A percentile compares a stretch with the other conserved stretches of the same genome.
Conservation (phyloP, 2,113 vertebrate genomes). For the Entelurus aequoreus region DNA sequence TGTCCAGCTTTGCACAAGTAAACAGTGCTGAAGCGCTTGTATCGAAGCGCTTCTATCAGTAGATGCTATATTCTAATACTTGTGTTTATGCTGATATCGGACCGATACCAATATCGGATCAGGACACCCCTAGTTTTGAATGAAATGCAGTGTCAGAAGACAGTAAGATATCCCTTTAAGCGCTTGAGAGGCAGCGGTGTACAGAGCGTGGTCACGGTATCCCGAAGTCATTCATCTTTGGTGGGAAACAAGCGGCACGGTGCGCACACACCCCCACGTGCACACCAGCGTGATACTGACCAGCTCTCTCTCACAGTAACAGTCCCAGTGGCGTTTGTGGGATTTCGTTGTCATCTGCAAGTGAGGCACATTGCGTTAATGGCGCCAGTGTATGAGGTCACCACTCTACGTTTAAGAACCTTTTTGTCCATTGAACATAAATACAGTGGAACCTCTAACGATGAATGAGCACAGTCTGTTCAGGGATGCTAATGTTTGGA, state of each 20-base stretch:
- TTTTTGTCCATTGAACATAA: too few relatives aligned
- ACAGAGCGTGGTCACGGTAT: constrained; percentile 12
- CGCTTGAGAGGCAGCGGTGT: neutral
- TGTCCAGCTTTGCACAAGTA: too few relatives aligned
- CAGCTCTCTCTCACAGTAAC: constrained; percentile 91
- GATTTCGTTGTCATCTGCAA: constrained; percentile 96
- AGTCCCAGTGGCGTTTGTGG: constrained; percentile 91
- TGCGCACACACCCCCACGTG: constrained; percentile 37
- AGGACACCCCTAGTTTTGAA: too few relatives aligned
- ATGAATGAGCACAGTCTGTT: neutral
- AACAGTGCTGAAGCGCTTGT: too few relatives aligned
- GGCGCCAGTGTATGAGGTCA: neutral
- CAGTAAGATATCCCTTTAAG: constrained; percentile 46
- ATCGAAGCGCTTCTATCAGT: too few relatives aligned
- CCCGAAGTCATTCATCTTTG: constrained; percentile 17
- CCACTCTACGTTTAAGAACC: too few relatives aligned
- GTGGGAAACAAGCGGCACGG: constrained; percentile 1
- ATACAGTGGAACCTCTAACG: neutral
- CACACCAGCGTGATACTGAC: constrained; percentile 79
- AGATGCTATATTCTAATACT: too few relatives aligned
- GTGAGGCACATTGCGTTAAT: constrained; percentile 78
- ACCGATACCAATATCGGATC: too few relatives aligned
- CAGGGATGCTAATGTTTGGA: neutral
- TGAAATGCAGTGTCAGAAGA: too few relatives aligned
- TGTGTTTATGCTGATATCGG: too few relatives aligned